Percentiles rank a stretch among this genome's conserved stretches.
Conservation (phyloP, 1,140 invertebrate species). For the Drosophila orena region DNA sequence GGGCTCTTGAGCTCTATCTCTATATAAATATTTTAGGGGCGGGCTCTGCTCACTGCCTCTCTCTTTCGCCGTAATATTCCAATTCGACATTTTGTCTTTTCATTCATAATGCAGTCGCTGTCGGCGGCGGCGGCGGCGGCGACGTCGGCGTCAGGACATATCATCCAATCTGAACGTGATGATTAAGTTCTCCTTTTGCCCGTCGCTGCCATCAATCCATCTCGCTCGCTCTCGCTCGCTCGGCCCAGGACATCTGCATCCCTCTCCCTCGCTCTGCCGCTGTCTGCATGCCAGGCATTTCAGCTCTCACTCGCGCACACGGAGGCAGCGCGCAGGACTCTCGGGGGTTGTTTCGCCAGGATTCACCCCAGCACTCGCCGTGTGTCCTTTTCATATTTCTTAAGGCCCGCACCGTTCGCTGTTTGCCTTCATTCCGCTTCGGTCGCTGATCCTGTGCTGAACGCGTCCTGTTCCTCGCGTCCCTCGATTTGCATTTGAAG, state of each 20-base stretch:
- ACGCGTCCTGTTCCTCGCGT: conserved; percentile 54
- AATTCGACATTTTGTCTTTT: conserved; percentile 83
- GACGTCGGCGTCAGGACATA: conserved; percentile 12
- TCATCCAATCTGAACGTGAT: conserved; percentile 73
- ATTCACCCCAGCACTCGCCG: conserved; percentile 36
- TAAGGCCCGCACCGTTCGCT: conserved; percentile 59
- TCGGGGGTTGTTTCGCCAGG: conserved; percentile 60
- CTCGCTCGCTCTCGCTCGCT: conserved; percentile 22
- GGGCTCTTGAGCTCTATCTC: conserved; percentile 32
- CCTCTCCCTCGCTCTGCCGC: conserved; percentile 1
- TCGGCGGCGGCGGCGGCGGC: not conserved
- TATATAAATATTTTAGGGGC: conserved; percentile 51
- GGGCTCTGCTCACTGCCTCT: conserved; percentile 30
- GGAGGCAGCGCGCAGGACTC: conserved; percentile 6
- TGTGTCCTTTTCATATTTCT: conserved; percentile 79
- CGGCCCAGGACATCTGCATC: not conserved
- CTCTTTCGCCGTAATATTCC: conserved; percentile 57
- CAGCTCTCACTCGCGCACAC: conserved; percentile 26
- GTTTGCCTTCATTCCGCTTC: conserved; percentile 79
- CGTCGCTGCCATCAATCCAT: conserved; percentile 36
- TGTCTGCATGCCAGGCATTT: conserved; percentile 1
- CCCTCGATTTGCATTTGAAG: conserved; percentile 20
- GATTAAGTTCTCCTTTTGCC: conserved; percentile 74
- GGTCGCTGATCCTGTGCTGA: conserved; percentile 77
- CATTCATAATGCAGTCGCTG: conserved; percentile 69